Base-by-base conservation (phyloP, 2,888 invertebrate genomes). In the Cephalotes varians region DNA sequence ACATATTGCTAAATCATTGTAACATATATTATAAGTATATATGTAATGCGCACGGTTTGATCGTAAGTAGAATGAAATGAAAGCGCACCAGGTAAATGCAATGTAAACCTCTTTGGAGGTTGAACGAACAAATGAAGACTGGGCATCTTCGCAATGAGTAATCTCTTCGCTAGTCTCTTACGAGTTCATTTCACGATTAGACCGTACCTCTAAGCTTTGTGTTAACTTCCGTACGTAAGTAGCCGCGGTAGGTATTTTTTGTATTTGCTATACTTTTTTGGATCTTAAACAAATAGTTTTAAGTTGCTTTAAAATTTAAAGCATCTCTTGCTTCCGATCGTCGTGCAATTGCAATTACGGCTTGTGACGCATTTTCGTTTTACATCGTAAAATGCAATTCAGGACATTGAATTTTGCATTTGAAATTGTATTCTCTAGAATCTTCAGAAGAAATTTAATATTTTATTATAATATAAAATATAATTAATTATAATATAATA, bases 231-330 rank as follows among this genome's bases (percentile, higher is more conserved):
- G 94, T 94, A 95, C 95, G 96, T 96, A 96, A 96, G 96, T 96
- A 96, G 93, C 95, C 95, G 95, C 95, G 96, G 96, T 96, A 96
- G 96, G 96, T 96, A 96, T 96, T 95, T 95, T 95, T 95, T 95
- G 94, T 94, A 94, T 92, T 87, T 93, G 92, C 88, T 93, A 93
- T 93, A 92, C 91, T 91, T 92, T 91, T 90, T 93, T 92, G 90
- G 92, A 92, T 90, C 90, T 92, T 88, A 91, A 88, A 91, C 88
- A 79, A 79, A 87, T 93, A 93, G 91, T 91, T 88, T 91, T 92
- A 93, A 93, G 92, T 91, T 91, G 90, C 79, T 86, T 83, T 87
- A 84, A 90, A 87, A 84, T 88, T 86, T 82, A 85, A 85, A 82
- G 31, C 85, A 87, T 86, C 3, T 28, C 79, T 88, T 86, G 87